Evolutionary conservation across 2,797 vertebrate species (phyloP), one percentile per base, ranked within the genome.

Genomic region (Paratrypauchen microcephalus): DNA sequence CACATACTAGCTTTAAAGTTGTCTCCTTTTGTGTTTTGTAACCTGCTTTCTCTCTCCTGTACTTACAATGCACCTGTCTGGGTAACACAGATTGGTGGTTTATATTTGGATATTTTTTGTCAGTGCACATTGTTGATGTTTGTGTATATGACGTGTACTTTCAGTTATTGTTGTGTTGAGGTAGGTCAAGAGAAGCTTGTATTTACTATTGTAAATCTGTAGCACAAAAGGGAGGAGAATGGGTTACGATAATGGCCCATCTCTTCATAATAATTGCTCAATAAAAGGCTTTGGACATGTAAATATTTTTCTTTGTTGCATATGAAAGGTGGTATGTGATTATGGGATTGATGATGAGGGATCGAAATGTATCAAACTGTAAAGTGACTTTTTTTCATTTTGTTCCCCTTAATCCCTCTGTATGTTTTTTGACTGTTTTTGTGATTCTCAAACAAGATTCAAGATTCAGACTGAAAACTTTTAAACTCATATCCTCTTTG

Each of bases 201-300:
- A 28, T 76, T 77, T 52, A 36, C 58, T 66, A 56, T 71, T 48
- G 54, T 69, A 13, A 39, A 68, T 77, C 63, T 2, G 30, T 68
- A 8, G 65, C 56, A 66, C 32, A 36, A 65, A 26, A 52, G 64
- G 59, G 52, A 58, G 50, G 15, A 21, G 6, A 72, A 48, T 60
- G 32, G 47, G 21, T 61, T 69, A 36, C 58, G 32, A 0, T 28
- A 28, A 39, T 70, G 54, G 8, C 9, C 11, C n/a, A 65, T 77
- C 72, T 41, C 41, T 45, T 4, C 6, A 13, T 57, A 57, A 57
- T 13, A 13, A 55, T 28, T 57, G 5, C 6, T n/a, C 48, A 6
- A 52, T 19, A 19, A 52, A 52, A 52, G n/a, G 19, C 19, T 52
- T 9, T 52, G 50, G n/a, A 19, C 50, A 21, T 52, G n/a, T 21